Evolutionary conservation across 2,113 vertebrate species (phyloP).

Genomic region (Pangasianodon gigas): DNA sequence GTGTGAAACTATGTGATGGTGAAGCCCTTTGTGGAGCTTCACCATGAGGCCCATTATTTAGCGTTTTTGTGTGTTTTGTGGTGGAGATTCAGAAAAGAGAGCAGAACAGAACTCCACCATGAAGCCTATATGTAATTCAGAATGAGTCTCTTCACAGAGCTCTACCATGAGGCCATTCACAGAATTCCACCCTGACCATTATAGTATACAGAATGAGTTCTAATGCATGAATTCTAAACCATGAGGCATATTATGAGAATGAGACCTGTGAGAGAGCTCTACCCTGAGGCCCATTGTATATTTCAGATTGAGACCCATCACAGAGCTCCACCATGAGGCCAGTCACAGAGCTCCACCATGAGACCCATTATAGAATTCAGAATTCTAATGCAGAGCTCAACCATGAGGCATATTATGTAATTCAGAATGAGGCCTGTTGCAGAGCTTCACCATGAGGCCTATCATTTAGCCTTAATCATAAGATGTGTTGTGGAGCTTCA

Average conservation of each 20-base stretch:
- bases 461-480: too few species aligned
- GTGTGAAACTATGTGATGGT: too few species aligned
- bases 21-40: background rate
- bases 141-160: too few species aligned
- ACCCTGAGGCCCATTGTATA: background rate
- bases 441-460: background rate
- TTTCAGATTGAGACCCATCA: background rate
- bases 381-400: background rate
- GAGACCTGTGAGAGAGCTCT: too few species aligned
- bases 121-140: too few species aligned
- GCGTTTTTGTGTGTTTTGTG: background rate
- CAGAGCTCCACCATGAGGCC: slow-evolving; percentile 25
- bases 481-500: too few species aligned
- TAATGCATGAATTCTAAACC: slow-evolving; percentile 16
- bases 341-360: background rate
- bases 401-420: background rate
- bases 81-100: background rate
- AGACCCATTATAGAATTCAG: background rate
- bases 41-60: background rate
- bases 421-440: background rate
- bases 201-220: background rate
- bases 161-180: background rate
- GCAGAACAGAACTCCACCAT: slow-evolving; percentile 4
- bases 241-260: too few species aligned
- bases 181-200: background rate